Base-by-base conservation (phyloP, 1,140 invertebrate species). In the Euglossa dilemma region DNA sequence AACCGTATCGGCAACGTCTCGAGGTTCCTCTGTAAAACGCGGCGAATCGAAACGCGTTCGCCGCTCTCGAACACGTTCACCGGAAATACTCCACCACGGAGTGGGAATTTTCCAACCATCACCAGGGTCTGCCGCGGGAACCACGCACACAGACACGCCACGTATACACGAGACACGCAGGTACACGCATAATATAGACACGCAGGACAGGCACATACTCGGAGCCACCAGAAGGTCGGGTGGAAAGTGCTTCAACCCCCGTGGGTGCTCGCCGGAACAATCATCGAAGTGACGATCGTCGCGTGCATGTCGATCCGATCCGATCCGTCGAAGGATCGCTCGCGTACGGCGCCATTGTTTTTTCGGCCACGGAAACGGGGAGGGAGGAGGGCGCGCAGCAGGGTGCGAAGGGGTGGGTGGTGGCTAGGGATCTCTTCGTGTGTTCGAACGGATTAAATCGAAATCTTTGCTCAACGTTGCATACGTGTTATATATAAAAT, bases 391-490 rank as follows among this genome's bases (percentile, higher is more conserved):
- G n/a, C n/a, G n/a, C n/a, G n/a, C n/a, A n/a, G n/a, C n/a, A n/a
- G 28, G 59, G 59, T n/a, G 23, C 18, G 36, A 12, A n/a, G 5
- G 20, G 28, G 14, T 6, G 73, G 52, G 14, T 9, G 73, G 45
- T 63, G 45, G 57, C 45, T 79, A 70, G 47, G 61, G 59, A 75
- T 88, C 83, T 87, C 78, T 85, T 87, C 83, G 83, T 78, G 64
- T 77, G 83, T 78, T 86, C 86, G 81, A 87, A 86, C 81, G 81
- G 86, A 88, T 87, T 87, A 74, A 88, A 88, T 88, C 87, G 86
- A 87, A 88, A 88, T 88, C 86, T 88, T 88, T 88, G 87, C 87
- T 88, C 87, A 88, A 88, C 77, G 73, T 88, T 88, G 86, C 83
- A 83, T 87, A 87, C 86, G 85, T 87, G 86, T 87, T 84, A 87